Percentiles rank a stretch among this genome's conserved stretches.
Evolutionary conservation across 64 coral and sea anemone genomes (phyloP).

Genomic region (Stichodactyla mertensii): DNA sequence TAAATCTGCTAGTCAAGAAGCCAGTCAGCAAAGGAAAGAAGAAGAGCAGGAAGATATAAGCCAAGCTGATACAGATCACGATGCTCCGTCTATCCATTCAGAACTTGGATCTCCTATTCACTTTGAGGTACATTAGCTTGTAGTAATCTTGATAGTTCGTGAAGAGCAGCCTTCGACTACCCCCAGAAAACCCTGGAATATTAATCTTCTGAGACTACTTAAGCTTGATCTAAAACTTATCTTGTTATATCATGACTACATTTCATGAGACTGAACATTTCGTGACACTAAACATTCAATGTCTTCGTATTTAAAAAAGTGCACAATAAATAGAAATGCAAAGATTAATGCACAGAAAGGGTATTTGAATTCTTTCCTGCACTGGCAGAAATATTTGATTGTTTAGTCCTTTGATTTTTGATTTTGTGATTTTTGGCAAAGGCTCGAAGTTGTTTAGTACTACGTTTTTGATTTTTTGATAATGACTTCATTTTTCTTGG

Average conservation of each 20-base stretch:
- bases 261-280: not conserved
- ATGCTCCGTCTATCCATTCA: slow-evolving; percentile 83
- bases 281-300: not conserved
- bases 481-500: not conserved
- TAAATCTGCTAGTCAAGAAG: slow-evolving; percentile 33
- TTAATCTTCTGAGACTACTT: not conserved
- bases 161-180: not conserved
- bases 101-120: slow-evolving; percentile 76
- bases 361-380: too few relatives aligned
- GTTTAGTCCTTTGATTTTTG: not conserved
- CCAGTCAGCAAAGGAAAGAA: slow-evolving; percentile 34
- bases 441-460: not conserved
- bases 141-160: not conserved
- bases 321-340: too few relatives aligned
- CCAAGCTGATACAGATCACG: slow-evolving; percentile 88
- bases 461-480: not conserved
- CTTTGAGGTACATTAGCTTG: not conserved
- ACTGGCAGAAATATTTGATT: too few relatives aligned
- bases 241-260: not conserved
- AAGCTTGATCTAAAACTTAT: not conserved
- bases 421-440: not conserved
- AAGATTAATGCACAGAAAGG: too few relatives aligned
- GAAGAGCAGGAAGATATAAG: slow-evolving; percentile 70
- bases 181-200: not conserved
- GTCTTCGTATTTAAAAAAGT: too few relatives aligned